Percentiles rank a stretch among this genome's conserved stretches.
phyloP scores from a whole-genome alignment of 2,888 invertebrate genomes.

The Linnaemya vulpina region DNA sequence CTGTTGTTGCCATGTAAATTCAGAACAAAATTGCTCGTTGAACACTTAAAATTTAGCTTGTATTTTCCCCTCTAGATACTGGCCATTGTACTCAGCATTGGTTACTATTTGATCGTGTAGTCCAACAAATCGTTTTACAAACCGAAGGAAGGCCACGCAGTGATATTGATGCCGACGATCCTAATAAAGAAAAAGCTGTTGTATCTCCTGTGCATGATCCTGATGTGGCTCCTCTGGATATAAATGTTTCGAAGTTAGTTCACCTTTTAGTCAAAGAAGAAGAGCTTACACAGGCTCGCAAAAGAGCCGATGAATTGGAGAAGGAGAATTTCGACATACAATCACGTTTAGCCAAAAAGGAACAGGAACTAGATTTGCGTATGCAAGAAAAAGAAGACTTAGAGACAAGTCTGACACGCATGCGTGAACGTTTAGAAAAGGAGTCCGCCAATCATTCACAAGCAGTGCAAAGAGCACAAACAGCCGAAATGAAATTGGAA shows the following conservation, averaged over 20 bases:
- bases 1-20: constrained; percentile 90
- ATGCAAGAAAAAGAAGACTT: constrained; percentile 96
- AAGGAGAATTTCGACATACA: constrained; percentile 94
- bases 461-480: constrained; percentile 88
- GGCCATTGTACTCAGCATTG: constrained; percentile 95
- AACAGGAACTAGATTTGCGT: constrained; percentile 94
- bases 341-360: constrained; percentile 93
- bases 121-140: constrained; percentile 96
- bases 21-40: not conserved
- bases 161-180: constrained; percentile 81
- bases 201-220: constrained; percentile 86
- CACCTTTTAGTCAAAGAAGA: constrained; percentile 96
- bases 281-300: constrained; percentile 93
- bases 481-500: constrained; percentile 85
- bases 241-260: constrained; percentile 95
- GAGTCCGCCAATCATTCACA: constrained; percentile 95
- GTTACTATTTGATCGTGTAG: constrained; percentile 96
- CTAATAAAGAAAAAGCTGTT: constrained; percentile 79
- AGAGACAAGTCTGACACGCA: constrained; percentile 90
- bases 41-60: not conserved
- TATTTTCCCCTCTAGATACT: constrained; percentile 86
- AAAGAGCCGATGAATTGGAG: constrained; percentile 93
- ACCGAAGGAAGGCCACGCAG: constrained; percentile 84
- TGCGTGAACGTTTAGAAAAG: constrained; percentile 94
- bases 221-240: constrained; percentile 92